Percentiles rank a stretch among this genome's conserved stretches.
phyloP scores from a whole-genome alignment of 1,140 invertebrate species.

The Solenopsis fugax region DNA sequence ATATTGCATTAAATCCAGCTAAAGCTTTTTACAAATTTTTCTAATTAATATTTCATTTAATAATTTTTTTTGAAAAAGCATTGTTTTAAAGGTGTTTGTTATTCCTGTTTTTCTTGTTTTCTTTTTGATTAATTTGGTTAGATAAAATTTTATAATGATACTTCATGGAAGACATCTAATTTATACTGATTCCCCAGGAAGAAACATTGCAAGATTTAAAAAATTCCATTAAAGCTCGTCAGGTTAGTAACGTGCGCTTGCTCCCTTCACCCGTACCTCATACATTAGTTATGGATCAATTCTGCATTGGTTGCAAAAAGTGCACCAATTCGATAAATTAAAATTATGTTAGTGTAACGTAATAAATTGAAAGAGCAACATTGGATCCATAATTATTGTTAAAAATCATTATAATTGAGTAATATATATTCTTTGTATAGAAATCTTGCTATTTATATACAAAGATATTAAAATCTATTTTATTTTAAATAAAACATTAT shows the following conservation, averaged over 20 bases:
- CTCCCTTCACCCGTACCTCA: conserved; percentile 65
- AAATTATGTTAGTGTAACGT: background rate
- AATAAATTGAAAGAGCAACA: background rate
- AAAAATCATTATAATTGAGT: background rate
- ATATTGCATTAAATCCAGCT: background rate
- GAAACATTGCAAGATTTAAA: conserved; percentile 82
- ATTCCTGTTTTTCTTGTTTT: conserved; percentile 1
- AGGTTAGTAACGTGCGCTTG: conserved; percentile 82
- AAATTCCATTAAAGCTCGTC: conserved; percentile 81
- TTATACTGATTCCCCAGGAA: conserved; percentile 82
- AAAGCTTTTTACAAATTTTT: conserved; percentile 13
- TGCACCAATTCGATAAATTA: background rate
- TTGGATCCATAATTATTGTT: conserved; percentile 42
- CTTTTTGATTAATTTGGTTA: conserved; percentile 32
- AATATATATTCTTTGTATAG: background rate
- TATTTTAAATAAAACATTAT: background rate
- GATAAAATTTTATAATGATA: conserved; percentile 45
- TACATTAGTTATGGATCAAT: conserved; percentile 39
- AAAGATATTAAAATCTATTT: conserved; percentile 8
- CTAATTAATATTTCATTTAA: background rate
- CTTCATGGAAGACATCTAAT: conserved; percentile 82
- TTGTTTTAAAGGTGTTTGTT: background rate
- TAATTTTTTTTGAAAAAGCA: conserved; percentile 12
- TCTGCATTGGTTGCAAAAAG: conserved; percentile 10
- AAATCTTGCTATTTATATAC: background rate